phyloP scores from a whole-genome alignment of 2,888 invertebrate genomes.

The Rhagium mordax region DNA sequence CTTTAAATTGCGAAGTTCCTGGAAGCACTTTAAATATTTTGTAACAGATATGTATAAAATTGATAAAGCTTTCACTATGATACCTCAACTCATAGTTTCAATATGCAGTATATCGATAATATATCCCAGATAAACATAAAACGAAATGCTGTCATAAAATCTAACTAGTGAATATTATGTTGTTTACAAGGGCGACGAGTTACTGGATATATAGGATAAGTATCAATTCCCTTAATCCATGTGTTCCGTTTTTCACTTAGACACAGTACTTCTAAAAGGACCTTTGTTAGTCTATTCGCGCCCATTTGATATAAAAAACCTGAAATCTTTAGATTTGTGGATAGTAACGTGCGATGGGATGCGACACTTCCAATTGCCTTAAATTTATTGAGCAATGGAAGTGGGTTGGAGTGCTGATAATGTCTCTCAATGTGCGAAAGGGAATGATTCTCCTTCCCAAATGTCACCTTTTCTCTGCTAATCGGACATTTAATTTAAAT shows the following conservation, averaged over 20 bases:
- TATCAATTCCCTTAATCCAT: neutral
- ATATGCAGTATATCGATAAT: neutral
- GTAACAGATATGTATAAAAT: neutral
- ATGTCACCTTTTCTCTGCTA: conserved; percentile 22
- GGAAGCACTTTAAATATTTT: neutral
- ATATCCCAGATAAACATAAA: neutral
- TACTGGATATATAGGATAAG: neutral
- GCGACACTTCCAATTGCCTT: neutral
- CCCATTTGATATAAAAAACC: neutral
- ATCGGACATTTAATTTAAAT: conserved; percentile 36
- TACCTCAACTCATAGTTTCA: neutral
- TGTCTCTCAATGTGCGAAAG: conserved; percentile 28
- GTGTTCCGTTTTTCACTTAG: neutral
- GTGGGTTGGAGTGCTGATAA: conserved; percentile 25
- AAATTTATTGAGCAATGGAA: conserved; percentile 17
- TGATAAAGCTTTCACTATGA: neutral
- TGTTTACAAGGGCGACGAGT: neutral
- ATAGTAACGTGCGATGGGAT: neutral
- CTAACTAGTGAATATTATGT: neutral
- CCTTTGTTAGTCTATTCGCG: neutral
- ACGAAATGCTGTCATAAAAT: neutral
- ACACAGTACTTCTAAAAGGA: neutral
- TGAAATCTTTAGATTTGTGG: neutral
- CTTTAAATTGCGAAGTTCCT: too few species aligned
- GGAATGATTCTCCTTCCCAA: conserved; percentile 15